Evolutionary conservation across 1,140 invertebrate genomes (phyloP).

Genomic region (Halictus rubicundus): DNA sequence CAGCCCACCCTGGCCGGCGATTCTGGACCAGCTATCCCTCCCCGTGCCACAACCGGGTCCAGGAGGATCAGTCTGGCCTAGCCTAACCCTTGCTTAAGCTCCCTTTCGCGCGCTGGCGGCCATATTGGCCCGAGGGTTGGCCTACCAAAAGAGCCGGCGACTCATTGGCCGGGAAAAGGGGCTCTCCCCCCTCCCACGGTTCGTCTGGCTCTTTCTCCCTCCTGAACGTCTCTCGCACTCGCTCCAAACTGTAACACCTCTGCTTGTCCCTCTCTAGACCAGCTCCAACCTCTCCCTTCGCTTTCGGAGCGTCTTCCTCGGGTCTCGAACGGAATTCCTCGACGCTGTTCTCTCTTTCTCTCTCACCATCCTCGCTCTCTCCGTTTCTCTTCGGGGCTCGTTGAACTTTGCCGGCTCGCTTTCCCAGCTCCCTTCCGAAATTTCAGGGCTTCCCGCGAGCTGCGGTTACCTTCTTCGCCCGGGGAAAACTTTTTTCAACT

Average conservation of each 20-base stretch:
- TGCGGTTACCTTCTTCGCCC: not conserved
- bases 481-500: not conserved
- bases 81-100: slow-evolving; percentile 75
- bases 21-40: slow-evolving; percentile 47
- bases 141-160: slow-evolving; percentile 76
- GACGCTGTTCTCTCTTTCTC: not conserved
- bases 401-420: slow-evolving; percentile 41
- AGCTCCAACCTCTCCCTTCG: not conserved
- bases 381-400: slow-evolving; percentile 9
- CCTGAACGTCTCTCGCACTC: slow-evolving; percentile 31
- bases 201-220: slow-evolving; percentile 11
- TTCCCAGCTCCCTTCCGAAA: slow-evolving; percentile 29
- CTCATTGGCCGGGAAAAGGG: slow-evolving; percentile 73
- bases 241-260: slow-evolving; percentile 17
- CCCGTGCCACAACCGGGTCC: slow-evolving; percentile 54
- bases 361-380: not conserved
- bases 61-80: slow-evolving; percentile 69
- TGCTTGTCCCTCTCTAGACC: not conserved
- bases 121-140: slow-evolving; percentile 78
- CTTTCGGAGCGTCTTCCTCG: not conserved
- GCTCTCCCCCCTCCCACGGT: slow-evolving; percentile 13
- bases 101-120: slow-evolving; percentile 75
- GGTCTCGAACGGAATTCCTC: not conserved
- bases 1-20: slow-evolving; percentile 58
- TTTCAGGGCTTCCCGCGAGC: slow-evolving; percentile 14